Percentiles rank a stretch among this genome's conserved stretches.
Evolutionary conservation across 1,140 invertebrate genomes (phyloP).

Genomic region (Cherax destructor): DNA sequence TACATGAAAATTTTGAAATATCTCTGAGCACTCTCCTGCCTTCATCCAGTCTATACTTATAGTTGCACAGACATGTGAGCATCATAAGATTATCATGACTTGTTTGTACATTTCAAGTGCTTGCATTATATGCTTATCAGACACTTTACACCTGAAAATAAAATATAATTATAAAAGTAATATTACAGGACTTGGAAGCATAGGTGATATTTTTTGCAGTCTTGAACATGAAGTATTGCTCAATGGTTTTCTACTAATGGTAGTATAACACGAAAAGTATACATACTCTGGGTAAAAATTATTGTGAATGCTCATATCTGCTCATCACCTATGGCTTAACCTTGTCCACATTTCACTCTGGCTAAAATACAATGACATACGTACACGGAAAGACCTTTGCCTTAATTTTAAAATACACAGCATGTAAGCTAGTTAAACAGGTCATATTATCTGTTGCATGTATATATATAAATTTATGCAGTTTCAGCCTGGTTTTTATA

Average conservation of each 20-base stretch:
- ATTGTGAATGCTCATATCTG: conserved; percentile 2
- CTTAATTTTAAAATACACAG: conserved; percentile 2
- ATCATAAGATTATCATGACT: conserved; percentile 57
- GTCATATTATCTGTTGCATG: conserved; percentile 5
- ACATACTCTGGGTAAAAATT: conserved; percentile 6
- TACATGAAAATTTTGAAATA: neutral
- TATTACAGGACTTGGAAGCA: conserved; percentile 50
- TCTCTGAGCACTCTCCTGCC: conserved; percentile 17
- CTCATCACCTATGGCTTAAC: conserved; percentile 44
- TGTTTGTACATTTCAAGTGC: conserved; percentile 69
- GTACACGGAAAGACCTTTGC: conserved; percentile 22
- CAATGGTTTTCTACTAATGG: neutral
- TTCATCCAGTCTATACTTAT: neutral
- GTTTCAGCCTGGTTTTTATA: neutral
- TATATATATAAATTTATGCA: neutral
- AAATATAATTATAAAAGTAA: conserved; percentile 45
- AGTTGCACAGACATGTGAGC: conserved; percentile 57
- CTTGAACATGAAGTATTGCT: neutral
- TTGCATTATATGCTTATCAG: conserved; percentile 60
- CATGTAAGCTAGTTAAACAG: neutral
- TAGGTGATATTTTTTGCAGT: conserved; percentile 33
- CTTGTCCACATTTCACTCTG: conserved; percentile 32
- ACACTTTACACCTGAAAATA: conserved; percentile 65
- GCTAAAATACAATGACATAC: conserved; percentile 17
- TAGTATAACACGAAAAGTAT: conserved; percentile 8